phyloP scores from a whole-genome alignment of 2,797 vertebrate genomes.

The Anguilla obscura region DNA sequence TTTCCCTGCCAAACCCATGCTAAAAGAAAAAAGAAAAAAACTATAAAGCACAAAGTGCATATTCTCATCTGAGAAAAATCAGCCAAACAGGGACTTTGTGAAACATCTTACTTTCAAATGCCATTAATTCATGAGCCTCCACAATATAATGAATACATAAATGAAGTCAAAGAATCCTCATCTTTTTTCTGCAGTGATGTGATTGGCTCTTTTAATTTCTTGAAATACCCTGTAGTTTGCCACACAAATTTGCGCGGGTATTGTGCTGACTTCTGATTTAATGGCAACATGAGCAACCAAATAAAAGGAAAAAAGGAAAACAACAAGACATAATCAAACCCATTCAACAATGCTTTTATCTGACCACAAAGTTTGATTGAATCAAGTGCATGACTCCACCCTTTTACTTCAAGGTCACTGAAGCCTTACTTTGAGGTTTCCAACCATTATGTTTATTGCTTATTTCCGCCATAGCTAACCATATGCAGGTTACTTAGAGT shows the following conservation, averaged over 20 bases:
- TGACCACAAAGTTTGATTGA: constrained; percentile 28
- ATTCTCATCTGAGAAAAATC: neutral
- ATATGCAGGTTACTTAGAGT: constrained; percentile 16
- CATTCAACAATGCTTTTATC: constrained; percentile 28
- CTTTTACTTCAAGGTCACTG: constrained; percentile 19
- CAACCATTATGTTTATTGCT: constrained; percentile 25
- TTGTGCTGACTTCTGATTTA: neutral
- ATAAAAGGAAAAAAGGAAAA: neutral
- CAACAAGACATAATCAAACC: constrained; percentile 24
- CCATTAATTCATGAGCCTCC: constrained; percentile 8
- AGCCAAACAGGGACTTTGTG: neutral
- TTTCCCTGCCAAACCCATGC: neutral
- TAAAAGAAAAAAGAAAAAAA: neutral
- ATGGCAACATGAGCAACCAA: constrained; percentile 1
- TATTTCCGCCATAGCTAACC: constrained; percentile 21
- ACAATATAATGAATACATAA: neutral
- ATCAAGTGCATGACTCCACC: neutral
- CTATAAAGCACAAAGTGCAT: neutral
- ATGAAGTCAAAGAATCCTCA: neutral
- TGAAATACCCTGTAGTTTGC: neutral
- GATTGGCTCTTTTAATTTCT: neutral
- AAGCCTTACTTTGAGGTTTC: constrained; percentile 34
- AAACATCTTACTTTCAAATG: neutral
- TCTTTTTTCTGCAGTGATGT: neutral
- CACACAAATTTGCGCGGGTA: neutral